phyloP scores from a whole-genome alignment of 2,888 invertebrate genomes.

The Apamea anceps region DNA sequence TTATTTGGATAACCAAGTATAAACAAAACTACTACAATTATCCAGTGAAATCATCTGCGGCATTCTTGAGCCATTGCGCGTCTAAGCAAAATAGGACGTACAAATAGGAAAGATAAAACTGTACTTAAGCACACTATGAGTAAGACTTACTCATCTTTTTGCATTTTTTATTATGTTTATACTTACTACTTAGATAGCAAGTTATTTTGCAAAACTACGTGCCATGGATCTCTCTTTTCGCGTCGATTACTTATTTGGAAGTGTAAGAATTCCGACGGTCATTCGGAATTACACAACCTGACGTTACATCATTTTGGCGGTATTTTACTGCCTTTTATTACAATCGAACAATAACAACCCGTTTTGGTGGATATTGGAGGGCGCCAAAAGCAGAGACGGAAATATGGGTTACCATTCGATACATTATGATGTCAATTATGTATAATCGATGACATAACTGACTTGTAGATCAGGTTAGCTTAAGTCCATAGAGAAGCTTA shows the following conservation, averaged over 20 bases:
- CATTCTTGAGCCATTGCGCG: constrained; percentile 67
- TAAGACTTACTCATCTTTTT: constrained; percentile 62
- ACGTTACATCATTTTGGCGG: constrained; percentile 46
- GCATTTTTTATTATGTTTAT: constrained; percentile 47
- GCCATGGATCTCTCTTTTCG: constrained; percentile 62
- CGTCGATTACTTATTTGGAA: constrained; percentile 50
- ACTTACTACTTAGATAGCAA: constrained; percentile 33
- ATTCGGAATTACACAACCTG: constrained; percentile 50
- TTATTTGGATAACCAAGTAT: constrained; percentile 70
- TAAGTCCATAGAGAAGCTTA: background rate
- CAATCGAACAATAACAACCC: constrained; percentile 38
- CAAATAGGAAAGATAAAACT: constrained; percentile 66
- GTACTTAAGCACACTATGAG: constrained; percentile 63
- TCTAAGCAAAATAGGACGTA: constrained; percentile 48
- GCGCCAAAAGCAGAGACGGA: background rate
- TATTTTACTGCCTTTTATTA: constrained; percentile 44
- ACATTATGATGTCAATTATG: background rate
- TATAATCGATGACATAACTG: background rate
- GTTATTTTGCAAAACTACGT: constrained; percentile 49
- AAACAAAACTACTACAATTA: constrained; percentile 65
- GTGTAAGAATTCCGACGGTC: constrained; percentile 46
- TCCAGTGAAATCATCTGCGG: constrained; percentile 64
- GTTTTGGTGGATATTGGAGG: constrained; percentile 19
- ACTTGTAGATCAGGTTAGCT: background rate
- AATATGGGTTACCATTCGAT: background rate